phyloP scores from a whole-genome alignment of 2,113 vertebrate species.

The Tyrannus savana region DNA sequence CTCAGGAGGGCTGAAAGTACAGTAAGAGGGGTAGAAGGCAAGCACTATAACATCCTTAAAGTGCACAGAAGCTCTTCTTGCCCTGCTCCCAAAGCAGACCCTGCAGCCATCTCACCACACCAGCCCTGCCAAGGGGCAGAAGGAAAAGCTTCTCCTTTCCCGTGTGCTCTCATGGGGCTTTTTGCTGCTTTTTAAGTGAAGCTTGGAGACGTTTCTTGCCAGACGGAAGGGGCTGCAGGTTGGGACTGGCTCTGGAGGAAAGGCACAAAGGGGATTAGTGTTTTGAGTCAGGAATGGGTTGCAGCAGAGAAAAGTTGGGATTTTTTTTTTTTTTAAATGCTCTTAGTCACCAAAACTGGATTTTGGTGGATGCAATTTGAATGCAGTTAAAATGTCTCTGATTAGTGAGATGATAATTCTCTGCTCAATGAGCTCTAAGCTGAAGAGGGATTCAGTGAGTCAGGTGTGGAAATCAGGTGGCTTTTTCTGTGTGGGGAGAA shows the following conservation, averaged over 20 bases:
- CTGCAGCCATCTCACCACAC: not conserved
- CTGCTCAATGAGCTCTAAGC: not conserved
- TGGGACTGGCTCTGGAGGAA: constrained; percentile 48
- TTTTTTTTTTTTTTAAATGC: not conserved
- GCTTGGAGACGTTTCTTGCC: constrained; percentile 14
- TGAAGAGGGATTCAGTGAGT: not conserved
- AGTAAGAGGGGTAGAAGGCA: not conserved
- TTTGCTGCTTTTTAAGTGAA: constrained; percentile 4
- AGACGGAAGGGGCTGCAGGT: constrained; percentile 41
- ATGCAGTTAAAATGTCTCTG: not conserved
- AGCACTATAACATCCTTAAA: not conserved
- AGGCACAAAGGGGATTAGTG: constrained; percentile 64
- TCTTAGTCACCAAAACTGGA: constrained; percentile 52
- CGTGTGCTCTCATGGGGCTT: not conserved
- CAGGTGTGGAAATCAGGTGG: not conserved
- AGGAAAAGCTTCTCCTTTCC: constrained; percentile 11
- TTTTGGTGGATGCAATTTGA: constrained; percentile 1
- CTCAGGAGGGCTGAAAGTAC: not conserved
- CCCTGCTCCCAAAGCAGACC: not conserved
- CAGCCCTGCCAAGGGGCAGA: not conserved
- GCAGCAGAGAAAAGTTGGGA: not conserved
- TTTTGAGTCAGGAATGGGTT: constrained; percentile 63
- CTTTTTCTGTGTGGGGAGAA: not conserved
- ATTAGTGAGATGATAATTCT: not conserved
- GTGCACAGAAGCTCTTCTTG: not conserved